A percentile compares a stretch with the other conserved stretches of the same genome.
phyloP scores from a whole-genome alignment of 2,888 invertebrate species.

The Steinernema hermaphroditum region DNA sequence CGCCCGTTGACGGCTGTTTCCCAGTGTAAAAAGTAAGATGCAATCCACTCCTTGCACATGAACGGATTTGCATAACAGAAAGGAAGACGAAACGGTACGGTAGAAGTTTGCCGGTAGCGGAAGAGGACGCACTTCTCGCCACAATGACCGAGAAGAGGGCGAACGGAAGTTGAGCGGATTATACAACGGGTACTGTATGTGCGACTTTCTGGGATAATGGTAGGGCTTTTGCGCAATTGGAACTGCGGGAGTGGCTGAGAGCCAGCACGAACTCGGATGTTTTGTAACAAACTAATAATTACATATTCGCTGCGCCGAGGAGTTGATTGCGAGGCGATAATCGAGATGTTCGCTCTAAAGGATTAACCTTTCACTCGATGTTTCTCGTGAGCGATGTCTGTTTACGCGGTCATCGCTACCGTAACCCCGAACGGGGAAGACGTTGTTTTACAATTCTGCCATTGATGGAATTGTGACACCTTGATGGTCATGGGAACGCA shows the following conservation, averaged over 20 bases:
- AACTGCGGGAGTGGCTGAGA: not conserved
- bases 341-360: not conserved
- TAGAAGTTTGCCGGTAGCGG: not conserved
- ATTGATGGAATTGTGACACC: not conserved
- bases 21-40: conserved; percentile 14
- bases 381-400: not conserved
- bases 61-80: not conserved
- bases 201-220: not conserved
- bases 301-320: not conserved
- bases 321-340: conserved; percentile 21
- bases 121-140: not conserved
- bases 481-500: conserved; percentile 5
- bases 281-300: conserved; percentile 24
- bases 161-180: conserved; percentile 10
- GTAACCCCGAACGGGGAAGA: not conserved
- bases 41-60: not conserved
- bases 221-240: conserved; percentile 7
- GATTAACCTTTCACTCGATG: conserved; percentile 13
- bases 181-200: not conserved
- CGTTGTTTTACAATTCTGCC: not conserved
- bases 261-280: not conserved
- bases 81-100: not conserved
- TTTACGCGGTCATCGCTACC: not conserved
- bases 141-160: not conserved
- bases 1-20: conserved; percentile 18